Percentiles rank a stretch among this genome's conserved stretches.
Evolutionary conservation across 2,888 invertebrate species (phyloP).

Genomic region (Kryphioiulus occultus): DNA sequence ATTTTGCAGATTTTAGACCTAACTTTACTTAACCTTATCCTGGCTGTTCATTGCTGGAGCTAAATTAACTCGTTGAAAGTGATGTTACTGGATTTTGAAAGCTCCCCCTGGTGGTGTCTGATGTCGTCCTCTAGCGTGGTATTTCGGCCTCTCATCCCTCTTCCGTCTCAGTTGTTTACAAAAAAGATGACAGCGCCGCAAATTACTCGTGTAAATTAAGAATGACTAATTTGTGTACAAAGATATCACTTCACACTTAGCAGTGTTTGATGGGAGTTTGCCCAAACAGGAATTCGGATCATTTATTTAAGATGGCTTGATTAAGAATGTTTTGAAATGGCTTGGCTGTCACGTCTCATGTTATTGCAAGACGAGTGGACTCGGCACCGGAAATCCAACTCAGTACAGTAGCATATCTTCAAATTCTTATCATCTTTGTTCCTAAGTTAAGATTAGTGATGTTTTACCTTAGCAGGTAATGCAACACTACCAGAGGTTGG

Average conservation of each 20-base stretch:
- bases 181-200: conserved; percentile 5
- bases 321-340: background rate
- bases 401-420: background rate
- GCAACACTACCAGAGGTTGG: too few species aligned
- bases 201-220: background rate
- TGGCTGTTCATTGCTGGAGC: too few species aligned
- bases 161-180: background rate
- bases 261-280: conserved; percentile 5
- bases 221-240: conserved; percentile 5
- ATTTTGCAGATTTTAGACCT: too few species aligned
- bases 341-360: background rate
- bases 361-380: background rate
- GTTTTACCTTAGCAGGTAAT: too few species aligned
- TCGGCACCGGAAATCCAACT: background rate
- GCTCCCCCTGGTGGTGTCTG: background rate
- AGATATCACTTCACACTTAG: background rate
- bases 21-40: too few species aligned
- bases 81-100: background rate
- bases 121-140: background rate
- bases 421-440: background rate
- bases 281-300: background rate
- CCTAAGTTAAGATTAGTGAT: background rate
- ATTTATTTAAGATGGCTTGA: background rate
- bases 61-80: background rate
- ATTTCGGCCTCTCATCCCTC: background rate